Base-by-base conservation (phyloP, 2,888 invertebrate genomes). In the Agonopterix subpropinquella region DNA sequence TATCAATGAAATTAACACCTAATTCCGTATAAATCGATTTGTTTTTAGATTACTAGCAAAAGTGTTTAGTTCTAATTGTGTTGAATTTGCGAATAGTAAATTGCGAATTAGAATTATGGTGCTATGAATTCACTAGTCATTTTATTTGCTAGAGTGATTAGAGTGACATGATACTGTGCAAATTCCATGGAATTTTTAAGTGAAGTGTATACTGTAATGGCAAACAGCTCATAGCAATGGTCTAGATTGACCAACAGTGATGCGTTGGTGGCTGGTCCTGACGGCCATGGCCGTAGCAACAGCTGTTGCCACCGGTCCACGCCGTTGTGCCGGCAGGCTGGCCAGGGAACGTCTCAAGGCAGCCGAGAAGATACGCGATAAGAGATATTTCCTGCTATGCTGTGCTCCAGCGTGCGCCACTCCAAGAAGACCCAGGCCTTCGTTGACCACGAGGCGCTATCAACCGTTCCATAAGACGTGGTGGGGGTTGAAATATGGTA, bases 401-500 rank as follows among this genome's bases (percentile, higher is more conserved):
- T 88, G 88, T 52, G 59, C 79, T 0, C 67, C 81, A 0, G 52
- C 75, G 0, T 87, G 87, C 53, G 64, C 69, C n/a, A 58, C 67
- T 0, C 56, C 61, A 1, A 69, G 52, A 43, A 67, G 69, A 44
- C 71, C 73, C 0, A 67, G 73, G 8, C 76, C 75, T 3, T 65
- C 70, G 2, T 57, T 77, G 11, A 57, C 73, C 8, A 65, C 65
- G 4, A 68, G 76, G 48, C 67, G 70, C 15, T 88, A 88, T 65
- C 86, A 86, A 55, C 87, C 87, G 1, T 85, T 74, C 57, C 86
- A 87, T 57, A 83, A 72, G 49, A 82, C 85, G 10, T 86, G 86
- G 86, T 76, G 79, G 49, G 86, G 86, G 48, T 69, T 87, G 8
- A 85, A 83, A 67, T 77, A 86, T 54, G 86, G 86, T 87, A 82